Percentiles rank a stretch among this genome's conserved stretches.
Evolutionary conservation across 2,797 vertebrate genomes (phyloP).

Genomic region (Cuculus canorus): DNA sequence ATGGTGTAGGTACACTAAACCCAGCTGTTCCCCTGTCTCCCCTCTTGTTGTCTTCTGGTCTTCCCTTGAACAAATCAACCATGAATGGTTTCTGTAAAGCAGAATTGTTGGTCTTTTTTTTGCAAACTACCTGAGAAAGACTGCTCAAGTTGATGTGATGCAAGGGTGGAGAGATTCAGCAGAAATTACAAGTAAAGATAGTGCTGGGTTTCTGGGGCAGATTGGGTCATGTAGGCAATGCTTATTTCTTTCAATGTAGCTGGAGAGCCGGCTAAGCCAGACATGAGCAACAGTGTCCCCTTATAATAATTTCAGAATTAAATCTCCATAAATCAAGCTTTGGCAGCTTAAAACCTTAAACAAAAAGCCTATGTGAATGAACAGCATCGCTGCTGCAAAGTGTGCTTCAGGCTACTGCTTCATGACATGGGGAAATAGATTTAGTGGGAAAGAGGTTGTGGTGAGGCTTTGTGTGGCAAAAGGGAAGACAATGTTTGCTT

Average conservation of each 20-base stretch:
- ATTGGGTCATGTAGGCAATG: not conserved
- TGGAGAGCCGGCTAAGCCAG: not conserved
- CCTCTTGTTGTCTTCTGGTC: not conserved
- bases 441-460: not conserved
- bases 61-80: not conserved
- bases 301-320: slow-evolving; percentile 40
- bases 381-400: slow-evolving; percentile 2
- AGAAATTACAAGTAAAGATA: not conserved
- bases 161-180: not conserved
- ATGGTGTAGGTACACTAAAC: not conserved
- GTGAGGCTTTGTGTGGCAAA: not conserved
- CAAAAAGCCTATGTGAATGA: slow-evolving; percentile 2
- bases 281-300: not conserved
- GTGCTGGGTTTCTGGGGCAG: not conserved
- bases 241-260: not conserved
- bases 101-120: accelerated
- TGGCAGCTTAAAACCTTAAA: slow-evolving; percentile 38
- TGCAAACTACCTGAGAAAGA: not conserved
- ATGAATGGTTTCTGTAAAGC: not conserved
- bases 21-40: not conserved
- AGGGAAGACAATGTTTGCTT: not conserved
- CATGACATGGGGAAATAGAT: not conserved
- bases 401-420: slow-evolving; percentile 9
- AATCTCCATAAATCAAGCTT: slow-evolving; percentile 37
- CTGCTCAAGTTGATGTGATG: not conserved